Base-by-base conservation (phyloP, 1,140 invertebrate genomes). In the Calosoma granatense region DNA sequence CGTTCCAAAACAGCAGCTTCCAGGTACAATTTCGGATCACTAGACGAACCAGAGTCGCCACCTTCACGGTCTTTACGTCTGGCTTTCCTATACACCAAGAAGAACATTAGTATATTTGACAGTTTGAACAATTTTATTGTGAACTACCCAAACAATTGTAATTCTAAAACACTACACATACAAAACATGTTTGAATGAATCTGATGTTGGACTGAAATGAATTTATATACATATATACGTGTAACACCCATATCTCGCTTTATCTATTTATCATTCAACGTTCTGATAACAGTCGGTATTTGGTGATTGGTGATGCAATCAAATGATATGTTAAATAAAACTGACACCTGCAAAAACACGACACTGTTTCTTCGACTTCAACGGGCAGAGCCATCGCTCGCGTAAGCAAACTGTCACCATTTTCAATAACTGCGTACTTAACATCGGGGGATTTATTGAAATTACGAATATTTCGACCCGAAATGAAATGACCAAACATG, bases 1-100 rank as follows among this genome's bases (percentile, higher is more conserved):
- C 92, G 83, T 79, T 97, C 92, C 64, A 95, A 81, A 63, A 94
- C 85, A 63, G 90, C 84, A 72, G 94, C 90, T 79, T 97, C 91
- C 73, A 97, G 80, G 78, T 98, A 98, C 65, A 95, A 79, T 80
- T 96, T 95, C 65, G 90, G 88, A 74, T 95, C 92, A 70, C 90
- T 87, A 66, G 81, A 80, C 61, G 76, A 75, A 9, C 64, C 54
- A 9, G 66, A 63, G 47, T 76, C 74, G 67, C 82, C 80, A 62
- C 86, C 83, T 76, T 97, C 94, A 73, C 92, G 92, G 72, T 97
- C 94, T 81, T 95, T 97, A 72, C 92, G 87, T 76, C 94, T 85
- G 71, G 93, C 92, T 83, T 97, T 97, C 86, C 94, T 97, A 47
- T 12, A 47, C 41, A 62, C 54, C 41, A 72, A 64, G 62, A 71